Evolutionary conservation across 1,140 invertebrate species (phyloP).

Genomic region (Scaptomyza hsui): DNA sequence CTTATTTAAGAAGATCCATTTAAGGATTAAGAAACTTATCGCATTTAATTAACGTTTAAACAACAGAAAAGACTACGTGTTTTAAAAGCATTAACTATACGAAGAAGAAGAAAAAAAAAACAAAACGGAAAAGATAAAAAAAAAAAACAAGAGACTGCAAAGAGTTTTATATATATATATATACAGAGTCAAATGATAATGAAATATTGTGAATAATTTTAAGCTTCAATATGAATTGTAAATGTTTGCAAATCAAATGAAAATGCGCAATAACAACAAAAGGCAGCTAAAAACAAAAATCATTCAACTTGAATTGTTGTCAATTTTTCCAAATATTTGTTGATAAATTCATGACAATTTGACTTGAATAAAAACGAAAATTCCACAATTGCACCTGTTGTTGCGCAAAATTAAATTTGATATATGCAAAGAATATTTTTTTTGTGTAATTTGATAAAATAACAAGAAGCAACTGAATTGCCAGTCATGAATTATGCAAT

Average conservation of each 20-base stretch:
- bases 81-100: constrained; percentile 72
- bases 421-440: constrained; percentile 9
- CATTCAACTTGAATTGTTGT: constrained; percentile 14
- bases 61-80: constrained; percentile 69
- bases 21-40: constrained; percentile 13
- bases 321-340: constrained; percentile 7
- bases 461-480: constrained; percentile 38
- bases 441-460: constrained; percentile 15
- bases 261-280: neutral
- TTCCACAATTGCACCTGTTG: constrained; percentile 8
- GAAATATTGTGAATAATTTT: constrained; percentile 37
- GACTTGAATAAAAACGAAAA: constrained; percentile 12
- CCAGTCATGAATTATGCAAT: constrained; percentile 65
- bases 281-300: constrained; percentile 3
- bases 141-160: constrained; percentile 67
- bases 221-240: constrained; percentile 21
- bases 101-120: constrained; percentile 21
- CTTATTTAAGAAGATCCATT: constrained; percentile 11
- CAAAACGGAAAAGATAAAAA: neutral
- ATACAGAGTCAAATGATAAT: constrained; percentile 30
- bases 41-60: constrained; percentile 47
- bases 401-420: constrained; percentile 6
- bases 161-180: constrained; percentile 30
- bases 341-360: constrained; percentile 5
- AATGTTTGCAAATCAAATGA: neutral